A percentile compares a stretch with the other conserved stretches of the same genome.
phyloP scores from a whole-genome alignment of 2,888 invertebrate genomes.

The Eupithecia inturbata region DNA sequence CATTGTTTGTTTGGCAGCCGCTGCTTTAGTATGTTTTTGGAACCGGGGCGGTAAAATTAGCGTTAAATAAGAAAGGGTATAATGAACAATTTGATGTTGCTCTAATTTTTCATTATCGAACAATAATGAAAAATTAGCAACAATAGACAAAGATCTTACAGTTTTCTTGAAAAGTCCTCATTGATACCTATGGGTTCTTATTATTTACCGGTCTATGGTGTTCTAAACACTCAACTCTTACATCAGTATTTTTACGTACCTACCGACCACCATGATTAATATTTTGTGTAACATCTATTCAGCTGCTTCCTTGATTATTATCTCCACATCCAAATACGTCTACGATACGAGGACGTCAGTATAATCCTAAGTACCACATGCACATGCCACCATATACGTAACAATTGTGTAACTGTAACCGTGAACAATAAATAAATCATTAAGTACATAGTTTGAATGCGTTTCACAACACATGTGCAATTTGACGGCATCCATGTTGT shows the following conservation, averaged over 20 bases:
- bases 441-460: constrained; percentile 39
- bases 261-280: not conserved
- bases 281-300: not conserved
- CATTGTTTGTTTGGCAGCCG: constrained; percentile 29
- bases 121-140: too few relatives aligned
- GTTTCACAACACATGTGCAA: constrained; percentile 28
- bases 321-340: not conserved
- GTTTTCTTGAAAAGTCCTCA: not conserved
- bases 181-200: not conserved
- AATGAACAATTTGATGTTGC: constrained; percentile 21
- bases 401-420: constrained; percentile 49
- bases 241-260: not conserved
- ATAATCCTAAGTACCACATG: constrained; percentile 30
- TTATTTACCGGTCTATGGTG: not conserved
- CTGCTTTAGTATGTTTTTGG: constrained; percentile 35
- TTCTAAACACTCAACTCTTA: not conserved
- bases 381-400: constrained; percentile 41
- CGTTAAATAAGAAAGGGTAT: constrained; percentile 23
- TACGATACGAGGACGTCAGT: not conserved
- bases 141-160: not conserved
- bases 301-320: constrained; percentile 11
- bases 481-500: constrained; percentile 26
- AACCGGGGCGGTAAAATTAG: constrained; percentile 40
- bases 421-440: constrained; percentile 29
- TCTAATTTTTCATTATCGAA: constrained; percentile 9